Evolutionary conservation across 1,140 invertebrate species (phyloP).

Genomic region (Kradibia gibbosae): DNA sequence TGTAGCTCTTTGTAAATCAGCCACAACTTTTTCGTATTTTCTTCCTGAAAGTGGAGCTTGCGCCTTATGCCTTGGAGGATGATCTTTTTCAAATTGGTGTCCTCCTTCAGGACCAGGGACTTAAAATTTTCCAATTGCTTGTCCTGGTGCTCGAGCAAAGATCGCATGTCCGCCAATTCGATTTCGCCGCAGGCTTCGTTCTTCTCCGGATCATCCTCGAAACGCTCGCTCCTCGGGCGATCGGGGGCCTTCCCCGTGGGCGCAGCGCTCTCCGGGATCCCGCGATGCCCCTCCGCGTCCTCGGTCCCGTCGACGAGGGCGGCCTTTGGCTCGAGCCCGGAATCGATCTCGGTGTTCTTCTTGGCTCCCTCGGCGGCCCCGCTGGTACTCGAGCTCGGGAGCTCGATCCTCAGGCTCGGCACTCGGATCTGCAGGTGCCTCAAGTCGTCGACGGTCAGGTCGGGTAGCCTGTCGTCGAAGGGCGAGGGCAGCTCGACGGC

Average conservation of each 20-base stretch:
- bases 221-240: too few species aligned
- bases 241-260: too few species aligned
- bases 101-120: not conserved
- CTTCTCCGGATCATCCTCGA: too few species aligned
- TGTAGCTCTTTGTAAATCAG: not conserved
- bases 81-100: not conserved
- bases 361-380: too few species aligned
- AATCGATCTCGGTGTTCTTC: too few species aligned
- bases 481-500: not conserved
- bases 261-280: too few species aligned
- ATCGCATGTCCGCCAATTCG: not conserved
- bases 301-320: too few species aligned
- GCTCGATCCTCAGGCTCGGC: too few species aligned
- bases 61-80: not conserved
- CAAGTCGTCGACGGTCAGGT: not conserved
- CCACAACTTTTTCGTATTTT: conserved; percentile 10
- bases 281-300: too few species aligned
- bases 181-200: not conserved
- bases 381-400: too few species aligned
- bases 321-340: too few species aligned
- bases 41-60: conserved; percentile 14
- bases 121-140: not conserved
- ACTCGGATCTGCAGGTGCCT: not conserved
- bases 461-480: conserved; percentile 16
- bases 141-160: not conserved